Evolutionary conservation across 23 tunicate genomes (phyloP).

Genomic region (Trididemnum nubilum): DNA sequence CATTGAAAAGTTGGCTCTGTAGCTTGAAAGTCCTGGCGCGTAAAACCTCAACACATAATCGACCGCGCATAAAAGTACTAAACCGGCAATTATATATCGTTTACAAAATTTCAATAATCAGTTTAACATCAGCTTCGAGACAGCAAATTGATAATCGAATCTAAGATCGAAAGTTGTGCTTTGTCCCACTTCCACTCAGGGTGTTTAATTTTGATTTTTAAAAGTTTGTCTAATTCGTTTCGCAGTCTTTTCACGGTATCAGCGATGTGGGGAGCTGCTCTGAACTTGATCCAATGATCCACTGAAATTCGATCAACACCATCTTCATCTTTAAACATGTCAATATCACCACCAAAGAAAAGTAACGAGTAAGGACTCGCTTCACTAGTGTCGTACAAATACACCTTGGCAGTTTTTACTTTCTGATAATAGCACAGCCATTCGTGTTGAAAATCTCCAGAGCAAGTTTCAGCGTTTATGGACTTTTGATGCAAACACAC

Average conservation of each 20-base stretch:
- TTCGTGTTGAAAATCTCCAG: slow-evolving; percentile 37
- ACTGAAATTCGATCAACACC: slow-evolving; percentile 66
- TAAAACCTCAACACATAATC: no score
- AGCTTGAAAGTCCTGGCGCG: no score
- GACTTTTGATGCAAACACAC: slow-evolving; percentile 78
- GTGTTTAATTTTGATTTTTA: slow-evolving; percentile 49
- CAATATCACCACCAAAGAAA: slow-evolving; percentile 81
- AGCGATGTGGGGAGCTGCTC: slow-evolving; percentile 54
- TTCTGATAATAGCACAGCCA: slow-evolving; percentile 91
- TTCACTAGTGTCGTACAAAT: slow-evolving; percentile 76
- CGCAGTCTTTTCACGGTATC: slow-evolving; percentile 58
- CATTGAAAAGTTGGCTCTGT: no score
- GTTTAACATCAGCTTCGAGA: slow-evolving; percentile 21
- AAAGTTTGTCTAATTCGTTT: slow-evolving; percentile 61
- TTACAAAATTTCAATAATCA: no score
- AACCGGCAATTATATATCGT: no score
- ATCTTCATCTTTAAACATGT: slow-evolving; percentile 38
- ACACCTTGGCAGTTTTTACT: slow-evolving; percentile 55
- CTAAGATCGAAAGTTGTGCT: slow-evolving; percentile 19
- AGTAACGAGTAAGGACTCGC: slow-evolving; percentile 61
- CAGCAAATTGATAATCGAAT: slow-evolving; percentile 35
- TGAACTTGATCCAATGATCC: slow-evolving; percentile 75
- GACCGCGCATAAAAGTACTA: no score
- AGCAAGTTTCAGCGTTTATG: slow-evolving; percentile 38
- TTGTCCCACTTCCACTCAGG: slow-evolving; percentile 23